Conservation (phyloP, 2,797 vertebrate genomes). For the Acrocephalus scirpaceus region DNA sequence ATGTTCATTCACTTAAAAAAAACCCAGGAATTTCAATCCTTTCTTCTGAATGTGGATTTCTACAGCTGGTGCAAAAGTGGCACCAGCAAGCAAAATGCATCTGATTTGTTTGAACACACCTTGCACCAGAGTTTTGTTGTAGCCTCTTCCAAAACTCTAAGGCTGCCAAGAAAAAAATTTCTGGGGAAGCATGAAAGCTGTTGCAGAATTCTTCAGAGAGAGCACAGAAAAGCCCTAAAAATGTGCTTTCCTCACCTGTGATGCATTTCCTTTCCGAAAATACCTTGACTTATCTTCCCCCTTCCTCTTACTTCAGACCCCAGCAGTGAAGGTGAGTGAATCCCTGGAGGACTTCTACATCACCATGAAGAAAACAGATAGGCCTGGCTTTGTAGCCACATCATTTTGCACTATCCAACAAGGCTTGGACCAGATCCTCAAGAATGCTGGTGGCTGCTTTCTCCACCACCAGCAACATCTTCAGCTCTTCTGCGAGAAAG, state of each 20-base stretch:
- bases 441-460: conserved; percentile 64
- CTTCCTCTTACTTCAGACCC: conserved; percentile 70
- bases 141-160: not conserved
- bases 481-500: conserved; percentile 72
- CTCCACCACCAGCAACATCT: conserved; percentile 67
- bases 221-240: not conserved
- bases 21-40: not conserved
- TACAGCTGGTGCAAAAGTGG: not conserved
- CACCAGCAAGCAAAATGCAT: not conserved
- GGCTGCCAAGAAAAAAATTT: not conserved
- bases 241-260: not conserved
- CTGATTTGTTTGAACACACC: not conserved
- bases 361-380: conserved; percentile 66
- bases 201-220: not conserved
- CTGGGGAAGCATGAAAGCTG: not conserved
- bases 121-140: not conserved
- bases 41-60: not conserved
- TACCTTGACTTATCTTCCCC: not conserved
- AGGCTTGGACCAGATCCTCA: conserved; percentile 65
- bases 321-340: conserved; percentile 65
- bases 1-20: not conserved
- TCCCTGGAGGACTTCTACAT: conserved; percentile 66
- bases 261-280: not conserved
- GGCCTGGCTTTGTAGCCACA: conserved; percentile 67
- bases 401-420: conserved; percentile 51